Conservation (phyloP, 1,140 invertebrate species). For the Heliconius eleuchia region DNA sequence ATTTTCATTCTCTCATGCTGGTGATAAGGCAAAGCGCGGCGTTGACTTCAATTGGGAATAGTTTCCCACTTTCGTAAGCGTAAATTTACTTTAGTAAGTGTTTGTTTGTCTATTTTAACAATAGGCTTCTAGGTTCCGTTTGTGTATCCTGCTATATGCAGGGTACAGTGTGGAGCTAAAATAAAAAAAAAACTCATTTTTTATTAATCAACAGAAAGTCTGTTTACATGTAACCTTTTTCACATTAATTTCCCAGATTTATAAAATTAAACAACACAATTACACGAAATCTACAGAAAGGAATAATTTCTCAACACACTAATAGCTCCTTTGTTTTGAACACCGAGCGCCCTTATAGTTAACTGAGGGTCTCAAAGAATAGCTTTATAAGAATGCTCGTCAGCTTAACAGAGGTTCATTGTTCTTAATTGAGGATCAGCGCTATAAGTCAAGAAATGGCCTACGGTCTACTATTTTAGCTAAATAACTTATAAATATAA, state of each 20-base stretch:
- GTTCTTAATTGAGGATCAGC: constrained; percentile 29
- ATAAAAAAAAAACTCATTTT: not conserved
- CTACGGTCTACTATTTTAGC: not conserved
- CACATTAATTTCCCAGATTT: not conserved
- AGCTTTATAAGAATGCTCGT: constrained; percentile 23
- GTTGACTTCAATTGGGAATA: no score
- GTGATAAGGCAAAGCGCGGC: no score
- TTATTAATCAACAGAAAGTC: not conserved
- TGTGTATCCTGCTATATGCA: no score
- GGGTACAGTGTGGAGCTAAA: no score
- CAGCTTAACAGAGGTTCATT: constrained; percentile 32
- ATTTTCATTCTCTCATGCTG: no score
- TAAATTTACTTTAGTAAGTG: no score
- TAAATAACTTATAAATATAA: not conserved
- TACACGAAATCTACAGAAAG: constrained; percentile 24
- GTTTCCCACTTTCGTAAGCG: no score
- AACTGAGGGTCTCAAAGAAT: constrained; percentile 28
- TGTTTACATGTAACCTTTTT: not conserved
- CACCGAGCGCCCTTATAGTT: constrained; percentile 18
- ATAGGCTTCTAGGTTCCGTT: no score
- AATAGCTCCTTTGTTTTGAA: constrained; percentile 31
- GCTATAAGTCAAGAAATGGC: not conserved
- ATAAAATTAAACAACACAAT: constrained; percentile 16
- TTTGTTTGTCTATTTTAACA: no score
- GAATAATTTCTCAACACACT: constrained; percentile 31